phyloP scores from a whole-genome alignment of 2,113 vertebrate species.

The Oncorhynchus mykiss region DNA sequence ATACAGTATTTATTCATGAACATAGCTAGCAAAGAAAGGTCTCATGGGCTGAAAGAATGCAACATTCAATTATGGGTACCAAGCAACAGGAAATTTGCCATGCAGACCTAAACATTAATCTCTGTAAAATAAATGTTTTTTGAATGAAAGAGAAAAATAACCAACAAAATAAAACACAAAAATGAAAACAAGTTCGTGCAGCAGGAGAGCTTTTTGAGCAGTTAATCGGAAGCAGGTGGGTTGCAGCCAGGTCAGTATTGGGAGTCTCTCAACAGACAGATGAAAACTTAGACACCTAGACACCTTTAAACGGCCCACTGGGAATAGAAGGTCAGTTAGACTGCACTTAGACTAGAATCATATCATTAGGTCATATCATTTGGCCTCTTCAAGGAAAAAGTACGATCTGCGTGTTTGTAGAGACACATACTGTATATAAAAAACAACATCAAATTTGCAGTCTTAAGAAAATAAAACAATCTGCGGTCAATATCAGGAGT shows the following conservation, averaged over 20 bases:
- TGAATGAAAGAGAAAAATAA: constrained; percentile 36
- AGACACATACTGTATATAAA: not conserved
- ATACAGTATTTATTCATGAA: not conserved
- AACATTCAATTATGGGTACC: not conserved
- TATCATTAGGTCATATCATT: not conserved
- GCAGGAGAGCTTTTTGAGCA: constrained; percentile 19
- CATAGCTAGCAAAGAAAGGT: constrained; percentile 19
- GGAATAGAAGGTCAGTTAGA: constrained; percentile 25
- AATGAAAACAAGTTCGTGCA: constrained; percentile 33
- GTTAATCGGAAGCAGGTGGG: constrained; percentile 62
- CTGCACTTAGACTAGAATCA: not conserved
- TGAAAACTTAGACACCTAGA: constrained; percentile 56
- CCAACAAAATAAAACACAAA: constrained; percentile 26
- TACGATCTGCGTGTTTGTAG: not conserved
- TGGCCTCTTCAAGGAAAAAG: constrained; percentile 8
- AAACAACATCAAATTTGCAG: not conserved
- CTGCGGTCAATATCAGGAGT: not conserved
- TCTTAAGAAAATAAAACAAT: not conserved
- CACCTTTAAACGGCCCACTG: constrained; percentile 37
- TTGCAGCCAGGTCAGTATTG: constrained; percentile 37
- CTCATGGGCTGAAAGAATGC: not conserved
- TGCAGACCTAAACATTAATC: not conserved
- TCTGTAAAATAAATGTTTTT: constrained; percentile 9
- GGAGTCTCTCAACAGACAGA: constrained; percentile 33
- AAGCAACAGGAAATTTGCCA: not conserved